phyloP scores from a whole-genome alignment of 1,140 invertebrate genomes.

The Nasonia giraulti region DNA sequence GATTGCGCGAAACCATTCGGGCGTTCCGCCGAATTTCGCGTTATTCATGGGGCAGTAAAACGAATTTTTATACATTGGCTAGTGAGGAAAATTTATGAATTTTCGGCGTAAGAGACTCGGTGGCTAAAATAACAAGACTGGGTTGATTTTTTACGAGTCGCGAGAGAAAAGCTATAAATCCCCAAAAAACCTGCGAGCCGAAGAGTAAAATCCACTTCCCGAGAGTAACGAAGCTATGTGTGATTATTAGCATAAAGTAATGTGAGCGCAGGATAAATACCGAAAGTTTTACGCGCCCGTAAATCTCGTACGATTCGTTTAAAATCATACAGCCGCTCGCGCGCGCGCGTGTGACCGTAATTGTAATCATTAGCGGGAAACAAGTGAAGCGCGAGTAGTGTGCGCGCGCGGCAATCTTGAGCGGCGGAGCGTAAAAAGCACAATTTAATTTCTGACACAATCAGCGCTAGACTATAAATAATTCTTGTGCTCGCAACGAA shows the following conservation, averaged over 20 bases:
- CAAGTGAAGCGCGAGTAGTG: background rate
- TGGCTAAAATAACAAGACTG: background rate
- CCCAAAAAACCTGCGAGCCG: background rate
- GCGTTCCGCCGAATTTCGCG: constrained; percentile 12
- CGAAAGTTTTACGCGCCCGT: background rate
- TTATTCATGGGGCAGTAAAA: constrained; percentile 27
- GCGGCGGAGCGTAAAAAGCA: background rate
- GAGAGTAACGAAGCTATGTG: background rate
- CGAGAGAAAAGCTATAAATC: constrained; percentile 1
- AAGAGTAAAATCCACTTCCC: background rate
- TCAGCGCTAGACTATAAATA: background rate
- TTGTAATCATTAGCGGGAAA: constrained; percentile 15
- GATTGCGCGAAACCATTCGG: background rate
- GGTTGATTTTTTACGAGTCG: background rate
- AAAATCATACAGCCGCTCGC: constrained; percentile 7
- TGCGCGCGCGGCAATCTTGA: background rate
- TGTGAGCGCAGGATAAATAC: background rate
- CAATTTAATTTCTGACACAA: constrained; percentile 23
- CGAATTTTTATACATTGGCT: background rate
- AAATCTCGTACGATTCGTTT: constrained; percentile 7
- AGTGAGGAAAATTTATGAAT: background rate
- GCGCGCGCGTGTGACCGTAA: background rate
- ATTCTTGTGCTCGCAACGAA: background rate
- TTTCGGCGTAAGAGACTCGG: background rate
- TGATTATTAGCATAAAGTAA: constrained; percentile 13